Conservation (phyloP, 1,140 invertebrate genomes). For the Hermetia illucens region DNA sequence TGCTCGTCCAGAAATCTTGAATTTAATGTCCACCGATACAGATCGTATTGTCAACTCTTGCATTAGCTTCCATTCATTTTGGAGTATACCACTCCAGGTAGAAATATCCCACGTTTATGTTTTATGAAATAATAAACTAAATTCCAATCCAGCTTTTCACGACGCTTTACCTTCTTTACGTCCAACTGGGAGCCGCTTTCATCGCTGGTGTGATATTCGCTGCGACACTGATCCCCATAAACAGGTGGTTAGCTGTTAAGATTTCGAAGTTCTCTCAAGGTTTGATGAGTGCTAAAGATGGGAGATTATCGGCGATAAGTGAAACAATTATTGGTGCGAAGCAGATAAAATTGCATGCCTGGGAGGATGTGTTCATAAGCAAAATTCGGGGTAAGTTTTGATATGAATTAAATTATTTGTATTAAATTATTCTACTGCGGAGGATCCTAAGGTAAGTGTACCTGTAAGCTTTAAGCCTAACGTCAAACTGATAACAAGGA, state of each 20-base stretch:
- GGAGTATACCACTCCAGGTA: constrained; percentile 91
- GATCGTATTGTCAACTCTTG: constrained; percentile 92
- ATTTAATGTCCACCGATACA: constrained; percentile 93
- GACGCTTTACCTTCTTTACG: constrained; percentile 67
- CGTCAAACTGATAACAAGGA: too few relatives aligned
- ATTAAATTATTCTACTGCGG: constrained; percentile 6
- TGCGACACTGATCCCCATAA: constrained; percentile 85
- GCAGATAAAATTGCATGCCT: constrained; percentile 83
- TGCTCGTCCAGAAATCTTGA: constrained; percentile 62
- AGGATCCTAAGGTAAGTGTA: constrained; percentile 7
- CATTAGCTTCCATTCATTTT: constrained; percentile 89
- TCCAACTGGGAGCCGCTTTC: constrained; percentile 82
- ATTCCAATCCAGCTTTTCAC: constrained; percentile 53
- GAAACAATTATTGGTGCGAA: constrained; percentile 79
- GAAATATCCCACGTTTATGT: neutral
- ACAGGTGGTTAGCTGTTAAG: constrained; percentile 76
- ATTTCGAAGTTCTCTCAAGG: constrained; percentile 75
- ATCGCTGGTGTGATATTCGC: constrained; percentile 79
- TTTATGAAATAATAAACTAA: constrained; percentile 4
- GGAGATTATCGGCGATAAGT: constrained; percentile 73
- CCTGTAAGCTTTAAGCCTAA: too few relatives aligned
- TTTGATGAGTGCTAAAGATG: constrained; percentile 87
- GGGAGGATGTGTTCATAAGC: constrained; percentile 77
- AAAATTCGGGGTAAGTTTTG: constrained; percentile 37
- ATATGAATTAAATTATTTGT: neutral